These are phyloP conservation scores for Arion vulgaris DNA, from an alignment of 1,140 invertebrate genomes.

Conservation along the genomic window DNA sequence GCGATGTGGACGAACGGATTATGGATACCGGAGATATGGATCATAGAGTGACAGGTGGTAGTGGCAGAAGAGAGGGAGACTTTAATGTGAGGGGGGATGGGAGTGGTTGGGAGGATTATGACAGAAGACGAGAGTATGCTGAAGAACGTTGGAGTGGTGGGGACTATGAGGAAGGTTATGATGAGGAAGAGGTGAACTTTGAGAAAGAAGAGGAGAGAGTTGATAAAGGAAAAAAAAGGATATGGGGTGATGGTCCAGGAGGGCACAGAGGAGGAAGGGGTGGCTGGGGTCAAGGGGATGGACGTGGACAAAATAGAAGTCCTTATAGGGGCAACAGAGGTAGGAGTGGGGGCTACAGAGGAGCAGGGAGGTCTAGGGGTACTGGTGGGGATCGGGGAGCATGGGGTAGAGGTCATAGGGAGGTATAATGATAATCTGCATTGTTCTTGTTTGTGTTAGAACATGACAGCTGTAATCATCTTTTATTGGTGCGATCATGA, in stretches of 20 bases:
- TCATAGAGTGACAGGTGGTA: constrained; percentile 14
- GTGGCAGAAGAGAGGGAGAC: constrained; percentile 1
- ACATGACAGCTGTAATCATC: no score
- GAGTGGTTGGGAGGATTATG: constrained; percentile 38
- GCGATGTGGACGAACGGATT: constrained; percentile 32
- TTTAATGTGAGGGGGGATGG: constrained; percentile 2
- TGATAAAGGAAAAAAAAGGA: constrained; percentile 37
- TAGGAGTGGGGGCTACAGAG: not conserved
- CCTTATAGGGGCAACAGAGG: not conserved
- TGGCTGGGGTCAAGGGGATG: constrained; percentile 30
- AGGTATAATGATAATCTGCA: not conserved
- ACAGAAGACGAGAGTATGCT: constrained; percentile 31
- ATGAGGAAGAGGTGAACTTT: constrained; percentile 22
- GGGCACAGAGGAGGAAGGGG: constrained; percentile 34
- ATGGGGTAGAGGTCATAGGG: constrained; percentile 24
- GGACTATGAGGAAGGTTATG: constrained; percentile 38
- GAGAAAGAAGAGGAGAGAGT: constrained; percentile 38
- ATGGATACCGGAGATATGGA: constrained; percentile 31
- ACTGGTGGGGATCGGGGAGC: constrained; percentile 38
- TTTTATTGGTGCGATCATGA: no score
- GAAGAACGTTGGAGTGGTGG: constrained; percentile 36
- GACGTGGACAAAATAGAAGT: constrained; percentile 18
- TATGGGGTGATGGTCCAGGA: constrained; percentile 48
- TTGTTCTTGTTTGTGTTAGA: no score
- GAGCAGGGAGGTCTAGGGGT: not conserved